phyloP scores from a whole-genome alignment of 2,113 vertebrate genomes.

The Anas platyrhynchos region DNA sequence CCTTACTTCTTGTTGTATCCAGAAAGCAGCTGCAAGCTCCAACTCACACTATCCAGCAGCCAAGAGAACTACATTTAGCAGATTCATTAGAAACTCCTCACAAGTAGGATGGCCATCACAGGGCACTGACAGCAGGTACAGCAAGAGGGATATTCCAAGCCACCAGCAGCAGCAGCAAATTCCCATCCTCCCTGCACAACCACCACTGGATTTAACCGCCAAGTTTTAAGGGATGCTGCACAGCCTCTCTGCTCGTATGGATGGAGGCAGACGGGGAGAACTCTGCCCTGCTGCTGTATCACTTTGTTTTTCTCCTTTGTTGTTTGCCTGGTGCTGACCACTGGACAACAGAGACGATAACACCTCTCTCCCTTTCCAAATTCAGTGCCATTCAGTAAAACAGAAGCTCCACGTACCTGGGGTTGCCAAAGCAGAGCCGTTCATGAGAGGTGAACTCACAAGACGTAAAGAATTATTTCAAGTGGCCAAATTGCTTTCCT shows the following conservation, averaged over 20 bases:
- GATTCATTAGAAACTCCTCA: neutral
- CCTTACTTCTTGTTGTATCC: neutral
- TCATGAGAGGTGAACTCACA: neutral
- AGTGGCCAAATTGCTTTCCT: neutral
- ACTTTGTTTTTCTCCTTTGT: neutral
- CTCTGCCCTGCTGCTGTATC: fast-evolving
- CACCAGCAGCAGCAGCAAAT: neutral
- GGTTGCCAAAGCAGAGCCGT: neutral
- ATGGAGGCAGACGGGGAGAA: fast-evolving
- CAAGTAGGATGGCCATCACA: neutral
- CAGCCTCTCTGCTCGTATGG: neutral
- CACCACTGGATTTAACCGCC: neutral
- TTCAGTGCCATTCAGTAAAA: neutral
- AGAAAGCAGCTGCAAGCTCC: neutral
- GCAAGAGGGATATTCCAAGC: neutral
- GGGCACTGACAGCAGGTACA: neutral
- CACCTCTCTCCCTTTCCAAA: neutral
- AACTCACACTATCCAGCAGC: neutral
- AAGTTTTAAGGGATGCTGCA: neutral
- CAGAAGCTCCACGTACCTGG: neutral
- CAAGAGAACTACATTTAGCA: neutral
- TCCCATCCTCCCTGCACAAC: neutral
- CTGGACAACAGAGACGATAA: neutral
- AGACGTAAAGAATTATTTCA: neutral
- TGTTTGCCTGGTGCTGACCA: neutral